A percentile compares a stretch with the other conserved stretches of the same genome.
These are phyloP conservation scores for Rhamphomyia laevipes DNA, from an alignment of 2,888 invertebrate genomes.

Conservation along the genomic window DNA sequence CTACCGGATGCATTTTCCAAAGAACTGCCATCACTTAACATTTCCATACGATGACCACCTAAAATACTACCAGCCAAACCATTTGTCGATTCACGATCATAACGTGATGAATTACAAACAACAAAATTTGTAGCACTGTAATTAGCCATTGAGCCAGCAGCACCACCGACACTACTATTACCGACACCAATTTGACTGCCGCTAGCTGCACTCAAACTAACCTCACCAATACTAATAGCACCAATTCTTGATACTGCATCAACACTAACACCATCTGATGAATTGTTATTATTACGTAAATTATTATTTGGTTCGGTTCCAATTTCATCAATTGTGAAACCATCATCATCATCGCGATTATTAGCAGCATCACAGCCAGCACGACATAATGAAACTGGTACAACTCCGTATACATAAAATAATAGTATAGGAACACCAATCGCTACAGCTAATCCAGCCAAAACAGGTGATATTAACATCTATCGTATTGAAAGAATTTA, in stretches of 20 bases:
- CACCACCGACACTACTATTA: conserved; percentile 7
- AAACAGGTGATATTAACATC: conserved; percentile 43
- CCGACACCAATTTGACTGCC: conserved; percentile 47
- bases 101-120: neutral
- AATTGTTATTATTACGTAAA: conserved; percentile 5
- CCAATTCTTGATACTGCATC: conserved; percentile 44
- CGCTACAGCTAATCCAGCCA: conserved; percentile 53
- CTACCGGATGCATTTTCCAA: conserved; percentile 48
- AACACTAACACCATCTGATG: conserved; percentile 38
- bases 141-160: conserved; percentile 1
- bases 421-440: conserved; percentile 83
- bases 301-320: conserved; percentile 17
- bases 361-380: conserved; percentile 66
- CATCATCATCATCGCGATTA: conserved; percentile 41
- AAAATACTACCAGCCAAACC: conserved; percentile 19
- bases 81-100: conserved; percentile 22
- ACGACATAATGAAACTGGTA: conserved; percentile 72
- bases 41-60: conserved; percentile 46
- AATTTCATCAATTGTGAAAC: conserved; percentile 44
- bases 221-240: conserved; percentile 47
- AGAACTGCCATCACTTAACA: conserved; percentile 56
- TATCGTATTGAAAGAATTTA: conserved; percentile 15
- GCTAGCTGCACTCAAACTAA: conserved; percentile 53
- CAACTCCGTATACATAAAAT: conserved; percentile 87
- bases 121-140: neutral